Percentiles rank a stretch among this genome's conserved stretches.
phyloP scores from a whole-genome alignment of 2,113 vertebrate species.

The Nothocercus nigrocapillus region DNA sequence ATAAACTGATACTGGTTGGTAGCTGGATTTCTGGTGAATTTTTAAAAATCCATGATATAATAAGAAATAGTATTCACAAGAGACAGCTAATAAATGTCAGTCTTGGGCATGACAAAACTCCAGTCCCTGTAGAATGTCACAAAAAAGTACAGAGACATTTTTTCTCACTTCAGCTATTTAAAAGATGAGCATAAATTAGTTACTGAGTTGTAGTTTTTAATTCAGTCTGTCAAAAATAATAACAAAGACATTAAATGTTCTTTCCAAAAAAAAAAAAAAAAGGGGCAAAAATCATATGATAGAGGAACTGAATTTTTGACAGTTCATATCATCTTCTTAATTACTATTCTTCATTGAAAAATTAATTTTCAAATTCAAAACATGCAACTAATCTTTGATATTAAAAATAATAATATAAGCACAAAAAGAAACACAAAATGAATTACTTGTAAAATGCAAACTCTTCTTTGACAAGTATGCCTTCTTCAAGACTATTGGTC shows the following conservation, averaged over 20 bases:
- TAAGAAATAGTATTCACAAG: neutral
- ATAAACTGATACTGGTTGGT: neutral
- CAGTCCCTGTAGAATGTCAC: neutral
- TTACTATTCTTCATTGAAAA: neutral
- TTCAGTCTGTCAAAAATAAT: neutral
- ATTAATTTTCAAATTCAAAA: neutral
- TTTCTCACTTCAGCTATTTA: neutral
- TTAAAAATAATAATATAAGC: neutral
- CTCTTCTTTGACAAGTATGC: neutral
- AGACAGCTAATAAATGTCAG: neutral
- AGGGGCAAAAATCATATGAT: neutral
- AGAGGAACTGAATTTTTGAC: neutral
- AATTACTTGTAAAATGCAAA: neutral
- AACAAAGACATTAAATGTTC: accelerated
- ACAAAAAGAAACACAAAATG: neutral
- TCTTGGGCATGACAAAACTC: neutral
- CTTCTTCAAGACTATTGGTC: neutral
- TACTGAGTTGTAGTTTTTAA: neutral
- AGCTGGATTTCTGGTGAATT: neutral
- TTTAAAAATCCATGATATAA: neutral
- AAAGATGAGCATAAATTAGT: neutral
- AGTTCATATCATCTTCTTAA: neutral
- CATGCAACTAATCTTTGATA: neutral
- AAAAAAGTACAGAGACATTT: neutral
- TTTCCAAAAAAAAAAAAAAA: neutral